Evolutionary conservation across 2,797 vertebrate genomes (phyloP).

Genomic region (Rallus crepitans): DNA sequence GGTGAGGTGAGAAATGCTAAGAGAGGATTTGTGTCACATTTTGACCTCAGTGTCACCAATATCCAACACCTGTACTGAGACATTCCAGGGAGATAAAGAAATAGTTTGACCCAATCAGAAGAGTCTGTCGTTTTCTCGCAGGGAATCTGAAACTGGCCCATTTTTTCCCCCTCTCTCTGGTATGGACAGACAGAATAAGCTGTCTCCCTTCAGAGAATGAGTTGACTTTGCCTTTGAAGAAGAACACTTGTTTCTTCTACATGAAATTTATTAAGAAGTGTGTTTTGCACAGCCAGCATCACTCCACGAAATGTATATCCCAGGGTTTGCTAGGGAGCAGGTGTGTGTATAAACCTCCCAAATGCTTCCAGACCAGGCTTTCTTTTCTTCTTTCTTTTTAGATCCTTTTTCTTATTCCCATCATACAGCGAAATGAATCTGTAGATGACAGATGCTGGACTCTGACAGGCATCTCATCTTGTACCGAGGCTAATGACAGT

Average conservation of each 20-base stretch:
- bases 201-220: neutral
- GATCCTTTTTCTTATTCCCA: neutral
- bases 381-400: neutral
- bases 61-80: neutral
- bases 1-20: neutral
- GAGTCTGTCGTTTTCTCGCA: neutral
- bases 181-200: neutral
- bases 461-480: constrained; percentile 38
- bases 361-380: neutral
- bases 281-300: neutral
- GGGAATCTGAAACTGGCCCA: neutral
- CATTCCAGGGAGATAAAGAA: neutral
- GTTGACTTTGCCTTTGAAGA: neutral
- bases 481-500: neutral
- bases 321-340: neutral
- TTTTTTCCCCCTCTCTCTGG: neutral
- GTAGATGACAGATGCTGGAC: constrained; percentile 28
- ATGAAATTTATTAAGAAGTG: neutral
- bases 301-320: neutral
- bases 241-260: neutral
- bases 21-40: neutral
- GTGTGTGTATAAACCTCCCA: neutral
- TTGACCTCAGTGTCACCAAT: neutral
- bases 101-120: neutral
- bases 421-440: neutral